Percentiles rank a stretch among this genome's conserved stretches.
These are phyloP conservation scores for zebrafish (Danio rerio) DNA, from an alignment of 2,113 vertebrate genomes.

Conservation along the genomic window DNA sequence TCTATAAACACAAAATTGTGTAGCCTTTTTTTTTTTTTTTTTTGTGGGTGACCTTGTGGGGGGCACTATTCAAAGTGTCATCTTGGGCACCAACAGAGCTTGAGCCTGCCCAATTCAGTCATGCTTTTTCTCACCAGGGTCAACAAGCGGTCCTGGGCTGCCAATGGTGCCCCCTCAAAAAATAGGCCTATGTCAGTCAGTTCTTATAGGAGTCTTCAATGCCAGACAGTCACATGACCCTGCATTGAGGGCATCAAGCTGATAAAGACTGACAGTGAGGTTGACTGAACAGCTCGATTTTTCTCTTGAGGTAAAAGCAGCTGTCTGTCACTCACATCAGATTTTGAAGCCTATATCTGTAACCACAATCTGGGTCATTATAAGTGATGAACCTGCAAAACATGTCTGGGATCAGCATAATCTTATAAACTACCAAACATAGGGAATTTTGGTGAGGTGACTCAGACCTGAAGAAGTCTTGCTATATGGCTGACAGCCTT, in stretches of 20 bases:
- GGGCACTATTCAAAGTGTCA: too few species aligned
- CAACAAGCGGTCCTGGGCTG: not conserved
- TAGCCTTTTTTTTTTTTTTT: too few species aligned
- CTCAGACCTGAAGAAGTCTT: not conserved
- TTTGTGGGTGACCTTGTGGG: not conserved
- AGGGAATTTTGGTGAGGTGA: not conserved
- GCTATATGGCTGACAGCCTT: not conserved
- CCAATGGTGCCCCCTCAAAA: not conserved
- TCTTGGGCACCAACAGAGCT: too few species aligned
- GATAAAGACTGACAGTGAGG: conserved; percentile 20
- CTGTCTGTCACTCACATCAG: not conserved
- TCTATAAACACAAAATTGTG: not conserved
- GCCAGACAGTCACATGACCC: not conserved
- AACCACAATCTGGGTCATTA: not conserved
- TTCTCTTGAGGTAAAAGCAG: conserved; percentile 1
- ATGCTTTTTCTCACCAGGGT: not conserved
- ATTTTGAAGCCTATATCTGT: not conserved
- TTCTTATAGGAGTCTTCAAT: not conserved
- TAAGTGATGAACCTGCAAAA: not conserved
- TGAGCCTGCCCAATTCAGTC: too few species aligned
- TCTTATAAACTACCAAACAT: not conserved
- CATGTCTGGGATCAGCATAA: not conserved
- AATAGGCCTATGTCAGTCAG: not conserved
- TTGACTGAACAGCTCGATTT: conserved; percentile 18
- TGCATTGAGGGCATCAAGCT: not conserved